Evolutionary conservation across 2,113 vertebrate species (phyloP).

Genomic region (Sakesphorus luctuosus): DNA sequence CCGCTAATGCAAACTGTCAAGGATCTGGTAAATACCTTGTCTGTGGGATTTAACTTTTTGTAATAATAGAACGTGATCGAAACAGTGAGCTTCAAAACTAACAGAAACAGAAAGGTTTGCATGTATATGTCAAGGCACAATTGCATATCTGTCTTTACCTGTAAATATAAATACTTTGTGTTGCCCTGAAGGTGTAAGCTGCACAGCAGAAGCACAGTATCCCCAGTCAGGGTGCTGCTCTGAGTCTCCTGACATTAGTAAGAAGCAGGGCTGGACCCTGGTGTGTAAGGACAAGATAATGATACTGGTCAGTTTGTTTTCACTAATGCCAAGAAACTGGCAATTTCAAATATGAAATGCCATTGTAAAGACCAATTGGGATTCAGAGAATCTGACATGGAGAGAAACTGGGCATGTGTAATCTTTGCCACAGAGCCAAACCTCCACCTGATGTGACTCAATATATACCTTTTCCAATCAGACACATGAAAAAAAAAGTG

Average conservation of each 20-base stretch:
- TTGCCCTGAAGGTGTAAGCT: neutral
- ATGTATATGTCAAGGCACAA: neutral
- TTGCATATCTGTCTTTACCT: neutral
- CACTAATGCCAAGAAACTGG: neutral
- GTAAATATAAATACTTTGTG: neutral
- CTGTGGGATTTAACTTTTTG: neutral
- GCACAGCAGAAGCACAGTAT: neutral
- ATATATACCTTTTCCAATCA: neutral
- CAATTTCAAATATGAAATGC: neutral
- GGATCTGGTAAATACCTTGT: neutral
- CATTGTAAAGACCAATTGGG: fast-evolving
- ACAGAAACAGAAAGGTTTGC: neutral
- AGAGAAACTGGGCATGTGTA: neutral
- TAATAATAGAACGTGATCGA: neutral
- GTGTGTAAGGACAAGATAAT: neutral
- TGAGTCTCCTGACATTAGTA: neutral
- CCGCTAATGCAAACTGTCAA: neutral
- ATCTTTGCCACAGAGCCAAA: neutral
- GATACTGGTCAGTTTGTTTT: neutral
- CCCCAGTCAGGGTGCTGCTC: neutral
- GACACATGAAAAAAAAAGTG: neutral
- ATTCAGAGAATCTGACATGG: neutral
- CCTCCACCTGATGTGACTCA: neutral
- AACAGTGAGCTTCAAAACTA: neutral
- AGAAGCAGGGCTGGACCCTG: neutral